These are phyloP conservation scores for Dermochelys coriacea DNA, from an alignment of 2,797 vertebrate genomes.

Conservation along the genomic window DNA sequence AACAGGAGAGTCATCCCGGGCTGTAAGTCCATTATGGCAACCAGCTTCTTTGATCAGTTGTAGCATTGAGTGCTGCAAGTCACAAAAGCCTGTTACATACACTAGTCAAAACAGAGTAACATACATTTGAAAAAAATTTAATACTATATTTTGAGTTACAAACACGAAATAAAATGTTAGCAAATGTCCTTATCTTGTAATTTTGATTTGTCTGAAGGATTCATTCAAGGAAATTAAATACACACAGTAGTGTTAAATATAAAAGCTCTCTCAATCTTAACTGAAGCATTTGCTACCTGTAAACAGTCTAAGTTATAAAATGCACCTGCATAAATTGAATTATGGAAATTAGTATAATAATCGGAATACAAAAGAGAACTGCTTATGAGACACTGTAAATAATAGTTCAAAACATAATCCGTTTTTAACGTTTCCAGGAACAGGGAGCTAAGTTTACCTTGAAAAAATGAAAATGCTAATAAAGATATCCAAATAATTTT, in stretches of 20 bases:
- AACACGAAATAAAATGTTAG: neutral
- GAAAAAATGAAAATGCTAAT: neutral
- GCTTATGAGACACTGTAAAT: neutral
- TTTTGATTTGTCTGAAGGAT: neutral
- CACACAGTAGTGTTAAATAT: neutral
- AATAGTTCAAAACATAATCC: neutral
- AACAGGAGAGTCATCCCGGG: slow-evolving; percentile 92
- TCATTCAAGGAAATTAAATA: neutral
- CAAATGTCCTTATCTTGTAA: neutral
- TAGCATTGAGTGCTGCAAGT: slow-evolving; percentile 91
- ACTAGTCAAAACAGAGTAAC: neutral
- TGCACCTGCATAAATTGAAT: neutral
- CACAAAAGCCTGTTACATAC: neutral
- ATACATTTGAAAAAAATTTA: neutral
- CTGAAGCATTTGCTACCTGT: neutral
- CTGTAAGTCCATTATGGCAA: slow-evolving; percentile 91
- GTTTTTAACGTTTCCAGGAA: neutral
- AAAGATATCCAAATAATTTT: neutral
- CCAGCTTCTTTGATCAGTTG: slow-evolving; percentile 96
- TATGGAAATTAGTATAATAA: fast-evolving
- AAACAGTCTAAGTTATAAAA: neutral
- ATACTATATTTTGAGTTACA: neutral
- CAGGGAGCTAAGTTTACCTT: neutral
- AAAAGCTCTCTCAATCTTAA: neutral
- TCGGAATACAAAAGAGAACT: neutral